Conservation (phyloP, 2,113 vertebrate genomes). For the Dicaeum eximium region DNA sequence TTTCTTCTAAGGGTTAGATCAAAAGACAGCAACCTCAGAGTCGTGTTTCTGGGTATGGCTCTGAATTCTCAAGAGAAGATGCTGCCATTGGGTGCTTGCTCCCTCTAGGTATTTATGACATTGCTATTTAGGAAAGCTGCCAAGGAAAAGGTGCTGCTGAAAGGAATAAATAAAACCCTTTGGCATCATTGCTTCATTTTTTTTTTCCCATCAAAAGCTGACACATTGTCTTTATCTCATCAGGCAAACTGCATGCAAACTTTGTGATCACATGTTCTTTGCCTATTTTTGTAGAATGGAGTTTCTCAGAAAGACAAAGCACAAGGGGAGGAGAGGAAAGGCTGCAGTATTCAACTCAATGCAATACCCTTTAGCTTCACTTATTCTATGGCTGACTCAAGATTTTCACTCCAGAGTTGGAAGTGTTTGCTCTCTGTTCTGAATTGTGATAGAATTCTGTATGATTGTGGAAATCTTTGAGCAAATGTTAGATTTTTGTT, state of each 20-base stretch:
- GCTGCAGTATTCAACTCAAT: not conserved
- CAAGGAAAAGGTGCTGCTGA: not conserved
- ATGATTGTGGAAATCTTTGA: not conserved
- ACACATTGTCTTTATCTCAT: not conserved
- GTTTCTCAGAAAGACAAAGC: not conserved
- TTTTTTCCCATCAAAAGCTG: not conserved
- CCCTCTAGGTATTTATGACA: not conserved
- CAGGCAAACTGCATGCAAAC: not conserved
- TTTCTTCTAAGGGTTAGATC: not conserved
- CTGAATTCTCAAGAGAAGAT: not conserved
- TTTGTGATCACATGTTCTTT: not conserved
- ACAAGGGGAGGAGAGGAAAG: not conserved
- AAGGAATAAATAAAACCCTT: slow-evolving; percentile 7
- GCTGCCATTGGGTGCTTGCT: not conserved
- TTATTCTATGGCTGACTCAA: not conserved
- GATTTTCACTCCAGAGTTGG: not conserved
- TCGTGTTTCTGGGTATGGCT: not conserved
- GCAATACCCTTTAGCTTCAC: not conserved
- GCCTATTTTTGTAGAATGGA: not conserved
- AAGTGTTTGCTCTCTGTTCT: not conserved
- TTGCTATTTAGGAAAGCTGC: not conserved
- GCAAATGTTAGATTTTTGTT: not conserved
- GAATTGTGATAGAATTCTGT: not conserved
- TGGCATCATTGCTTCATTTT: not conserved
- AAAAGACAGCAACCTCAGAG: not conserved